These are phyloP conservation scores for Anarsia innoxiella DNA, from an alignment of 2,888 invertebrate genomes.

Conservation along the genomic window DNA sequence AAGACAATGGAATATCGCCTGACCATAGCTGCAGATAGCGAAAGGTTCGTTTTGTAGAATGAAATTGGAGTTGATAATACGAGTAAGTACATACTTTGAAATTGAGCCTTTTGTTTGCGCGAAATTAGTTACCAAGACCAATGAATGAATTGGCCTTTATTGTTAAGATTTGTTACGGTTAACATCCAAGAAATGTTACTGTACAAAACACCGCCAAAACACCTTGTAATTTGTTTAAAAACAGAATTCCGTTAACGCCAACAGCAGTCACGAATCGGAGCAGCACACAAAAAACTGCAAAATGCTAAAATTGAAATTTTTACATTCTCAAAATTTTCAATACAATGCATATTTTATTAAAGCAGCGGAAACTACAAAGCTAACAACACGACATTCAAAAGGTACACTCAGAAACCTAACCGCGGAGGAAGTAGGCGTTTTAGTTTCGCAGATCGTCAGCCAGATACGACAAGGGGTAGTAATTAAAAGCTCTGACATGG, in stretches of 20 bases:
- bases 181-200: too few species aligned
- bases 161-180: background rate
- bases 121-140: conserved; percentile 9
- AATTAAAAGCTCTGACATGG: conserved; percentile 49
- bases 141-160: background rate
- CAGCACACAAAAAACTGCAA: background rate
- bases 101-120: conserved; percentile 6
- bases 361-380: conserved; percentile 6
- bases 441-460: conserved; percentile 32
- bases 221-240: background rate
- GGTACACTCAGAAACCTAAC: conserved; percentile 32
- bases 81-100: too few species aligned
- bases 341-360: background rate
- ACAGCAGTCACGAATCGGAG: background rate
- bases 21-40: conserved; percentile 27
- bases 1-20: conserved; percentile 39
- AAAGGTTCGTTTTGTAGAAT: conserved; percentile 30
- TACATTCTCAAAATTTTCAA: background rate
- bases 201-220: too few species aligned
- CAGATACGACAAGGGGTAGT: conserved; percentile 32
- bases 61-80: conserved; percentile 28
- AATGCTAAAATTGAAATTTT: background rate
- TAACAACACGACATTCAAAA: conserved; percentile 17
- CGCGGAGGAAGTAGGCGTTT: conserved; percentile 44
- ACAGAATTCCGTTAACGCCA: background rate